Evolutionary conservation across 2,113 vertebrate genomes (phyloP).

Genomic region (Serilophus lunatus): DNA sequence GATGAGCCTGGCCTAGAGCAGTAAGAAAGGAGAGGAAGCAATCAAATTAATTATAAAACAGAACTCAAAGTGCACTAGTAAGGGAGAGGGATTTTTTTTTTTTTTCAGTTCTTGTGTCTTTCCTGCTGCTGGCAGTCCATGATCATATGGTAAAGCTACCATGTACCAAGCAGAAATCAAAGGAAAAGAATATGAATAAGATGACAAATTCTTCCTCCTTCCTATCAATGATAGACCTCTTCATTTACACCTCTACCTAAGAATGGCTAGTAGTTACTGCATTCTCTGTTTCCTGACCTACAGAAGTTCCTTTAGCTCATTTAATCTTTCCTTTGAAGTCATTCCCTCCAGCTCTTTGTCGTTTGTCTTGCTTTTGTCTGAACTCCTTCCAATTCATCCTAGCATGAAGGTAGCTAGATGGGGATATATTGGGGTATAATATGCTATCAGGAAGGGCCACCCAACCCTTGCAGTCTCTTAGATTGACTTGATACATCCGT

Average conservation of each 20-base stretch:
- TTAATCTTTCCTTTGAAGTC: conserved; percentile 36
- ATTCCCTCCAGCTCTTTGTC: conserved; percentile 12
- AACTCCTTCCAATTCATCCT: background rate
- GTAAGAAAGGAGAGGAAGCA: background rate
- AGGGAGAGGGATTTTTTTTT: background rate
- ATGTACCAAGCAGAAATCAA: background rate
- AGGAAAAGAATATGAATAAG: background rate
- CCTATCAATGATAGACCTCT: background rate
- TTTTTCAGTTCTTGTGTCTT: background rate
- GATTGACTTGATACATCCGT: background rate
- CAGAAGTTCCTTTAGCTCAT: background rate
- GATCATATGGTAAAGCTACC: background rate
- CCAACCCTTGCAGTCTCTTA: background rate
- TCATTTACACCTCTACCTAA: background rate
- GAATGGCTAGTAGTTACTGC: background rate
- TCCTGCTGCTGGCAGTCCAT: background rate
- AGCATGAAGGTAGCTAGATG: background rate
- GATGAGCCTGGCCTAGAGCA: background rate
- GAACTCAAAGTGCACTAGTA: background rate
- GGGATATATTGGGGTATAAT: background rate
- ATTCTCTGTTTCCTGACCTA: background rate
- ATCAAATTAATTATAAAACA: background rate
- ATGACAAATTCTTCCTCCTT: background rate
- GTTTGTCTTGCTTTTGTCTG: conserved; percentile 12
- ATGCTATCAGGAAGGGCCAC: background rate